Evolutionary conservation across 2,113 vertebrate genomes (phyloP).

Genomic region (Oreochromis aureus): DNA sequence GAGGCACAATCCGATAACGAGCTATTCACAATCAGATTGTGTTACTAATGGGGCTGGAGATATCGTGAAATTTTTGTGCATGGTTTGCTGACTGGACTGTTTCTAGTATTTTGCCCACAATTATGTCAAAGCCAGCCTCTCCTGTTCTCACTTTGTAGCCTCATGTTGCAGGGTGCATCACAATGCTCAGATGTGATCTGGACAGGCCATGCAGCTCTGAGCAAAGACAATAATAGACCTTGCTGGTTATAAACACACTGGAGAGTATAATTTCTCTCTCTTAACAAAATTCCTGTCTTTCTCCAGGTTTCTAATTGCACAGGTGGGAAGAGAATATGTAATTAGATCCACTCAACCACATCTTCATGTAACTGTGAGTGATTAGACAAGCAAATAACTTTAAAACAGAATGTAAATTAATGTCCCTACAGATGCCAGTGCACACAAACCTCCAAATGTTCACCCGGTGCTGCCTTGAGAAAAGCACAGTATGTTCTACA

Average conservation of each 20-base stretch:
- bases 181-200: slow-evolving; percentile 16
- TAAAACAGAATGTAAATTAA: slow-evolving; percentile 26
- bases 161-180: not conserved
- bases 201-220: not conserved
- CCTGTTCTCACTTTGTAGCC: slow-evolving; percentile 2
- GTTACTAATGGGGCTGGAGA: slow-evolving; percentile 35
- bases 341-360: slow-evolving; percentile 19
- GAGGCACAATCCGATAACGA: slow-evolving; percentile 21
- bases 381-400: slow-evolving; percentile 1
- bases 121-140: slow-evolving; percentile 11
- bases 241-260: not conserved
- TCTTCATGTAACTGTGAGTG: slow-evolving; percentile 1
- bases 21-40: not conserved
- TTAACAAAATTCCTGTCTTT: not conserved
- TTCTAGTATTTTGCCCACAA: slow-evolving; percentile 20
- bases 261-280: not conserved
- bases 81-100: slow-evolving; percentile 3
- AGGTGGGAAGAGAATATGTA: slow-evolving; percentile 26
- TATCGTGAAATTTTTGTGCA: slow-evolving; percentile 6
- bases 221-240: not conserved
- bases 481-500: not conserved
- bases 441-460: not conserved
- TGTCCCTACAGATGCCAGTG: not conserved
- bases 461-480: not conserved
- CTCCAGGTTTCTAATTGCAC: slow-evolving; percentile 11